Evolutionary conservation across 1,140 invertebrate species (phyloP).

Genomic region (Drosophila parabipectinata): DNA sequence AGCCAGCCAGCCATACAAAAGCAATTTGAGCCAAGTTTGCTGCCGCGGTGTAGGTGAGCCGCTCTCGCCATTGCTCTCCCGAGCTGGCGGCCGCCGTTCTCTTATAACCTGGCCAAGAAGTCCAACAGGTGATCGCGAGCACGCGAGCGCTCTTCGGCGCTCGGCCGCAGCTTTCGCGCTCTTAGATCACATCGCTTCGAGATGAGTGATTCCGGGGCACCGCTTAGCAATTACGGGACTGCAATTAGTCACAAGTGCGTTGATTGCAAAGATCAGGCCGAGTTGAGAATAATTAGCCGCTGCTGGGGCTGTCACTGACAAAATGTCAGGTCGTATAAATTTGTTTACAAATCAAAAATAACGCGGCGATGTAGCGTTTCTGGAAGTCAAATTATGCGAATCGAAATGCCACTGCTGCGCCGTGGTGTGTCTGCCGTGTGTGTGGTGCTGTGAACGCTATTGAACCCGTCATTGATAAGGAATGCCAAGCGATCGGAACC

Average conservation of each 20-base stretch:
- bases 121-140: slow-evolving; percentile 51
- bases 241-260: slow-evolving; percentile 77
- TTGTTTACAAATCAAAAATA: slow-evolving; percentile 60
- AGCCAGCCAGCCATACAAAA: slow-evolving; percentile 42
- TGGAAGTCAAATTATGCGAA: slow-evolving; percentile 60
- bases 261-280: slow-evolving; percentile 68
- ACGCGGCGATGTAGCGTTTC: slow-evolving; percentile 26
- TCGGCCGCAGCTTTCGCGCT: slow-evolving; percentile 10
- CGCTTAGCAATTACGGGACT: slow-evolving; percentile 26
- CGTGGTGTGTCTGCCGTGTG: not conserved
- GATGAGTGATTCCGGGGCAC: slow-evolving; percentile 24
- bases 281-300: slow-evolving; percentile 65
- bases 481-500: slow-evolving; percentile 28
- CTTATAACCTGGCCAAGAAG: slow-evolving; percentile 24
- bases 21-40: slow-evolving; percentile 59
- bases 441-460: slow-evolving; percentile 69
- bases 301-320: slow-evolving; percentile 32
- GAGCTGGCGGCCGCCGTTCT: slow-evolving; percentile 15
- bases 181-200: slow-evolving; percentile 42
- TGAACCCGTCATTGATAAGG: slow-evolving; percentile 69
- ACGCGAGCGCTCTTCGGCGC: not conserved
- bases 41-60: slow-evolving; percentile 24
- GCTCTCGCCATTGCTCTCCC: slow-evolving; percentile 31
- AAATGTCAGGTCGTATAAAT: slow-evolving; percentile 62
- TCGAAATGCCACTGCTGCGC: slow-evolving; percentile 61